These are phyloP conservation scores for Bryconaethiops microstoma DNA, from an alignment of 2,797 vertebrate species.

Conservation along the genomic window DNA sequence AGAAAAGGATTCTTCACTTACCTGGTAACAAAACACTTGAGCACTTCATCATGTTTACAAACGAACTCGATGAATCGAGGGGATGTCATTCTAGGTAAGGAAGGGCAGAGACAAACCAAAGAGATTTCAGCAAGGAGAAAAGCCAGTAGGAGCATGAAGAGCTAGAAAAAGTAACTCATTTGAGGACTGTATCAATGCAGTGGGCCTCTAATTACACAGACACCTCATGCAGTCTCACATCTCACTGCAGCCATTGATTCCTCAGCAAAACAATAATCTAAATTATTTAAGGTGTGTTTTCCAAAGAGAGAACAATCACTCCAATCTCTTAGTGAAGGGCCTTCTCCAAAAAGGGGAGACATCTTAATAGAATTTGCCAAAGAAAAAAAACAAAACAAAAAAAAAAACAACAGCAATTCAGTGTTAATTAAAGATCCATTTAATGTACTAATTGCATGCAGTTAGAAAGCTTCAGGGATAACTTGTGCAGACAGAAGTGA, in stretches of 20 bases:
- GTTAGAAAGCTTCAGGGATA: conserved; percentile 54
- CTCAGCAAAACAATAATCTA: conserved; percentile 29
- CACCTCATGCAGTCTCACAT: not conserved
- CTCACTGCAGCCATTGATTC: conserved; percentile 14
- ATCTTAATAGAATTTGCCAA: conserved; percentile 42
- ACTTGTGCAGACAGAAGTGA: conserved; percentile 11
- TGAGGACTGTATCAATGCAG: not conserved
- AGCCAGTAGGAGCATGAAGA: not conserved
- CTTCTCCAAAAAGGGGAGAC: conserved; percentile 1
- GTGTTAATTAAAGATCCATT: conserved; percentile 55
- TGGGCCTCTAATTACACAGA: conserved; percentile 36
- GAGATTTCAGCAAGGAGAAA: conserved; percentile 1
- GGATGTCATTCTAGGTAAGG: conserved; percentile 89
- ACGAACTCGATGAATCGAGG: conserved; percentile 98
- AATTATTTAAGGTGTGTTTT: conserved; percentile 50
- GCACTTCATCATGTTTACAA: conserved; percentile 96
- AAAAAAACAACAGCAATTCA: conserved; percentile 27
- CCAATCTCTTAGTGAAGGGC: conserved; percentile 34
- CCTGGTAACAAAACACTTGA: conserved; percentile 98
- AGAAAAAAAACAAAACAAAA: conserved; percentile 33
- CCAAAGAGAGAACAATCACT: conserved; percentile 26
- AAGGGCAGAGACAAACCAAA: conserved; percentile 28
- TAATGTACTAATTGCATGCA: conserved; percentile 61
- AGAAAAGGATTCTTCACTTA: conserved; percentile 67
- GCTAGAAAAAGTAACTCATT: not conserved